Conservation (phyloP, 2,888 invertebrate genomes). For the Lepidochrysops patricia region DNA sequence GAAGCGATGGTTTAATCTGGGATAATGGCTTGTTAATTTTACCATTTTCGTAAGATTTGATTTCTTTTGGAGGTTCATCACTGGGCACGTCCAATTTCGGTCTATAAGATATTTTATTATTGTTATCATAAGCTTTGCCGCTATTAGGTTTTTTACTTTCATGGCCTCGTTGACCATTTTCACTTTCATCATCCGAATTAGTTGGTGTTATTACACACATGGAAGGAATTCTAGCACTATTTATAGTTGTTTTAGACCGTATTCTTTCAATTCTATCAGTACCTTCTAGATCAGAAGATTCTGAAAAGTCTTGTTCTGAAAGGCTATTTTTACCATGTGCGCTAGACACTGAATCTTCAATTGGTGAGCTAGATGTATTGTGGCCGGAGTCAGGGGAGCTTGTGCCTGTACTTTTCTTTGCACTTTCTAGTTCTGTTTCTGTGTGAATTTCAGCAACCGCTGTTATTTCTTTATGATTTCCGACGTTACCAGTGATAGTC, state of each 20-base stretch:
- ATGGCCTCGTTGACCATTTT: slow-evolving; percentile 52
- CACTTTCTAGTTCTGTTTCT: slow-evolving; percentile 57
- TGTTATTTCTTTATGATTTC: slow-evolving; percentile 69
- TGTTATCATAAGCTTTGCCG: slow-evolving; percentile 31
- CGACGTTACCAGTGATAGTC: slow-evolving; percentile 57
- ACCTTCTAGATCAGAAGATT: slow-evolving; percentile 91
- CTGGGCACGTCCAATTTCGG: slow-evolving; percentile 58
- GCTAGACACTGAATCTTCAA: slow-evolving; percentile 82
- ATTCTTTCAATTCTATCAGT: slow-evolving; percentile 90
- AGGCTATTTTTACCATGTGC: slow-evolving; percentile 80
- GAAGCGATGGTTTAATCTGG: slow-evolving; percentile 52
- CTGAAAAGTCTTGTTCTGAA: slow-evolving; percentile 88
- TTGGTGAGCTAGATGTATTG: slow-evolving; percentile 86
- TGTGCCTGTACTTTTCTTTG: slow-evolving; percentile 77
- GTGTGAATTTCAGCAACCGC: slow-evolving; percentile 75
- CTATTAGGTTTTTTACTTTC: slow-evolving; percentile 41
- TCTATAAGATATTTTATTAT: slow-evolving; percentile 43
- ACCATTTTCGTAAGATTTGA: slow-evolving; percentile 32
- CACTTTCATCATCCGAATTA: slow-evolving; percentile 89
- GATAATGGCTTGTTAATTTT: slow-evolving; percentile 36
- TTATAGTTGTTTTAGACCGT: slow-evolving; percentile 88
- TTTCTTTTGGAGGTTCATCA: slow-evolving; percentile 46
- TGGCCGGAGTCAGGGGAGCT: slow-evolving; percentile 87
- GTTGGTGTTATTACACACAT: slow-evolving; percentile 94
- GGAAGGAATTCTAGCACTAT: slow-evolving; percentile 90